Evolutionary conservation across 2,797 vertebrate species (phyloP), one percentile per base, ranked within the genome.

Genomic region (Enteromius fasciolatus): DNA sequence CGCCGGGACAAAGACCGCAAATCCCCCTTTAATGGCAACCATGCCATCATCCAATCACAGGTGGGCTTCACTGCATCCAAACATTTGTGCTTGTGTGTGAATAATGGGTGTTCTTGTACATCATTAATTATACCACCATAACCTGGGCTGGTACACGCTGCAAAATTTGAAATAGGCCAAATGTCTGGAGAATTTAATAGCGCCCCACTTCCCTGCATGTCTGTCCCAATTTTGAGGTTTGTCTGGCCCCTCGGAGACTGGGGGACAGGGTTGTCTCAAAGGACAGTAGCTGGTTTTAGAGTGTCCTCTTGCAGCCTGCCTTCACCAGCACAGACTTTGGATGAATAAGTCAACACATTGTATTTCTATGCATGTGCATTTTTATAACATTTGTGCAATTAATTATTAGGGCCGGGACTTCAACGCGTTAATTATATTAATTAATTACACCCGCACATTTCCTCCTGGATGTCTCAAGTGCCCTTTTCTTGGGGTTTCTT

Each of bases 21-120:
- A 90, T 98, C 98, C 54, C 98, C 98, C 2, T 99, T 99, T 91
- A 98, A 99, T 89, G 98, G 98, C 90, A 98, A 97, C 94, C 98
- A 99, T 84, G 92, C 97, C 84, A 97, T 99, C 94, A 98, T 98
- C 93, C 97, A 97, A 89, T 94, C 95, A 85, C 98, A 99, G 97
- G 98, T 99, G 92, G 93, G 90, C 57, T 54, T 33, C 28, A 23
- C 36, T n/a, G 6, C 46, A 11, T 64, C 0, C 66, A 54, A 50
- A 2, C 10, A 11, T 76, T 12, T 77, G 46, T 69, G 61, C 44
- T 44, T 52, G 72, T 77, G 48, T 67, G 25, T 1, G 36, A 44
- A 50, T 50, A 46, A 46, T 1, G 15, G 36, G 0, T 54, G 31
- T 20, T 36, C 28, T 41, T 31, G 4, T 12, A 10, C 10, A 6